Percentiles rank a stretch among this genome's conserved stretches.
Conservation (phyloP, 2,113 vertebrate species). For the Mionectes macconnelli region DNA sequence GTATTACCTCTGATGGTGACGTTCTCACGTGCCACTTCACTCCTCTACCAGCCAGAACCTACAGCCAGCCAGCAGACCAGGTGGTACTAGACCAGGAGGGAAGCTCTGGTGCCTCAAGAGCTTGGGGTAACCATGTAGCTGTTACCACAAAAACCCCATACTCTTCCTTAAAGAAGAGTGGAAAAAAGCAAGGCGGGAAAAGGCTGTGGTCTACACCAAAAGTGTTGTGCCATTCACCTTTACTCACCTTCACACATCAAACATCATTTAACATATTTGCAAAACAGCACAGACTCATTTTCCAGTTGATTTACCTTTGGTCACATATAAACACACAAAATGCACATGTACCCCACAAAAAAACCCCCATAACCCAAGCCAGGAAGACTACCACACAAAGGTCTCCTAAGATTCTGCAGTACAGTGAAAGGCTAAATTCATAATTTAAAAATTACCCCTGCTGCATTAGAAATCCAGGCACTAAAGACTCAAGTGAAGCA, state of each 20-base stretch:
- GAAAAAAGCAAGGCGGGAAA: not conserved
- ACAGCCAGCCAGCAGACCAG: not conserved
- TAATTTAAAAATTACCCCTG: not conserved
- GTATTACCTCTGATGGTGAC: fast-evolving
- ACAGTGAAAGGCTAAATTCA: not conserved
- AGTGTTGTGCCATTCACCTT: not conserved
- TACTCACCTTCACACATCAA: not conserved
- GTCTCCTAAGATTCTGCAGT: not conserved
- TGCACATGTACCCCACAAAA: fast-evolving
- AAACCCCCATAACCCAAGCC: not conserved
- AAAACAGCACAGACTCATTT: not conserved
- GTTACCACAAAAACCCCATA: not conserved
- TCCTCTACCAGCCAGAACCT: not conserved
- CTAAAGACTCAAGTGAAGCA: not conserved
- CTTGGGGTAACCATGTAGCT: not conserved
- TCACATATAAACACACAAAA: not conserved
- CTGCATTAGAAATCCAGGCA: not conserved
- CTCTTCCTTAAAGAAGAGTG: not conserved
- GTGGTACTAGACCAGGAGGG: too few relatives aligned
- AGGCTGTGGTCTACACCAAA: not conserved
- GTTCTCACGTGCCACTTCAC: fast-evolving
- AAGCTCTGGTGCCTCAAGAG: not conserved
- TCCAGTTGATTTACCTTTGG: not conserved
- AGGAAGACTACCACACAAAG: not conserved
- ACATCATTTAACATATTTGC: not conserved